Evolutionary conservation across 2,888 invertebrate species (phyloP).

Genomic region (Venustoraphidia nigricollis): DNA sequence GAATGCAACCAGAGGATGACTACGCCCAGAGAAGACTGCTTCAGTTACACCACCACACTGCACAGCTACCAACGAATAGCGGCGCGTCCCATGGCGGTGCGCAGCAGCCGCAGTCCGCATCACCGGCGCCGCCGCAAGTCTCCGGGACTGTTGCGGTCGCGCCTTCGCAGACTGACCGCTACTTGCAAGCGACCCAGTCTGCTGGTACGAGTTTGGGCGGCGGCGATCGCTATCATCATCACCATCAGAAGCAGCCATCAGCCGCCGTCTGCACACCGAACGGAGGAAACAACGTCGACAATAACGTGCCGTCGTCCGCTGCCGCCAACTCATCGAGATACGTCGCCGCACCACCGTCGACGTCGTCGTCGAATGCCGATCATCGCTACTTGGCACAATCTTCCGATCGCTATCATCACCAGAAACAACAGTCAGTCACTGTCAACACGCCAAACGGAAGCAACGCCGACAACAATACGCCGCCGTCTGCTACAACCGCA

Average conservation of each 20-base stretch:
- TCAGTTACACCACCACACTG: conserved; percentile 2
- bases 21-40: conserved; percentile 17
- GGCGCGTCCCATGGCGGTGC: conserved; percentile 7
- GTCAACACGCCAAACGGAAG: conserved; percentile 31
- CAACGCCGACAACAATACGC: conserved; percentile 35
- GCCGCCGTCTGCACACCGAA: conserved; percentile 29
- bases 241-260: conserved; percentile 22
- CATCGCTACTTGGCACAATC: conserved; percentile 15
- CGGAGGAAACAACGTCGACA: conserved; percentile 18
- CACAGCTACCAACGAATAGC: conserved; percentile 1
- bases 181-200: not conserved
- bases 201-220: too few relatives aligned
- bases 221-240: not conserved
- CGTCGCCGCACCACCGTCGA: conserved; percentile 16
- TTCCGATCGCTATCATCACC: conserved; percentile 21
- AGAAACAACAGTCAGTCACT: conserved; percentile 19
- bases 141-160: conserved; percentile 1
- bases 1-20: conserved; percentile 36
- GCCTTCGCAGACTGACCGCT: not conserved
- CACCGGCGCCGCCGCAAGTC: conserved; percentile 7
- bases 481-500: conserved; percentile 34
- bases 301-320: conserved; percentile 18
- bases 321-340: conserved; percentile 26
- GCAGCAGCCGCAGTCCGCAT: conserved; percentile 5
- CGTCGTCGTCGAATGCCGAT: conserved; percentile 7